A percentile compares a stretch with the other conserved stretches of the same genome.
Conservation (phyloP, 2,113 vertebrate genomes). For the Oryzias curvinotus region DNA sequence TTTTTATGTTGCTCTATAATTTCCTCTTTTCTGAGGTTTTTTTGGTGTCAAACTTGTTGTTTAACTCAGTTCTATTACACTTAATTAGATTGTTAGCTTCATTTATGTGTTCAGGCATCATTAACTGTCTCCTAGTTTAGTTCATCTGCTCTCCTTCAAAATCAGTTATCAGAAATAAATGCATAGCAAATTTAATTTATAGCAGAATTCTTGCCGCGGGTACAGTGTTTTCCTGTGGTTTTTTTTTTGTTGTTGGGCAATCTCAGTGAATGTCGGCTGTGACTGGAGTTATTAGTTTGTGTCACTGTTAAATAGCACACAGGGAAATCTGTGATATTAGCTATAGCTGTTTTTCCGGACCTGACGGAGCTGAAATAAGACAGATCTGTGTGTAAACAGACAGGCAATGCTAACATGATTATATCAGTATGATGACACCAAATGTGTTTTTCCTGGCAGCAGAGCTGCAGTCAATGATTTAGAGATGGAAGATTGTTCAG, state of each 20-base stretch:
- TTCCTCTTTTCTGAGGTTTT: no score
- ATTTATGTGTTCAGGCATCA: no score
- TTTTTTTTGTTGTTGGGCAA: neutral
- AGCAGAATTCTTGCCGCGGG: no score
- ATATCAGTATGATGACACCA: conserved; percentile 17
- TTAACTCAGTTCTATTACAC: no score
- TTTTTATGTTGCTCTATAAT: no score
- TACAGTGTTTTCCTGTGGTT: no score
- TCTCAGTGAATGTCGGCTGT: neutral
- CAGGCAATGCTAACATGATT: neutral
- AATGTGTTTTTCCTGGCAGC: conserved; percentile 4
- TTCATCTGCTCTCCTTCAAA: no score
- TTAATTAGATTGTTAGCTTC: no score
- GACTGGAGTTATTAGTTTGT: conserved; percentile 3
- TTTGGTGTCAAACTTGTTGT: no score
- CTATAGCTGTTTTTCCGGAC: conserved; percentile 10
- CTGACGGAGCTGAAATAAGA: neutral
- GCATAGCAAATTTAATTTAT: no score
- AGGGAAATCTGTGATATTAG: conserved; percentile 3
- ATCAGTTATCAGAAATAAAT: no score
- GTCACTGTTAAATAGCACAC: neutral
- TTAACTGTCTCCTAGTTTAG: no score
- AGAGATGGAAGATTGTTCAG: conserved; percentile 11
- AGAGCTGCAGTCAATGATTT: conserved; percentile 18
- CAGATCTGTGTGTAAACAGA: conserved; percentile 5